Evolutionary conservation across 2,888 invertebrate genomes (phyloP).

Genomic region (Prosapia bicincta): DNA sequence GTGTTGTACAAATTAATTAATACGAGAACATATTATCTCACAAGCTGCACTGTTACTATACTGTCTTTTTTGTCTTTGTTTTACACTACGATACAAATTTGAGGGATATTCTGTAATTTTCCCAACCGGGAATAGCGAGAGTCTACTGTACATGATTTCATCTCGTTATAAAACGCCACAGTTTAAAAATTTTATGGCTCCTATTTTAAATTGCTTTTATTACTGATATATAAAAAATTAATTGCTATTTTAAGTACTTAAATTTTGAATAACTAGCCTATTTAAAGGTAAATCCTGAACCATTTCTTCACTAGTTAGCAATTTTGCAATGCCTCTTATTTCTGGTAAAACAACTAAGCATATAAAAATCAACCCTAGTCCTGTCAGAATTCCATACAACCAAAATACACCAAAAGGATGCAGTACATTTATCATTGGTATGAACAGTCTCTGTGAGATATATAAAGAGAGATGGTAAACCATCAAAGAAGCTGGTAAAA

Average conservation of each 20-base stretch:
- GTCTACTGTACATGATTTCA: too few species aligned
- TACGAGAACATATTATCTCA: too few species aligned
- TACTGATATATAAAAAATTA: too few species aligned
- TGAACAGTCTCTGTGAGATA: background rate
- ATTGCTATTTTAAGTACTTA: background rate
- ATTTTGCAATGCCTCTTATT: constrained; percentile 3
- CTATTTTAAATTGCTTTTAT: too few species aligned
- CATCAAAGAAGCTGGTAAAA: background rate
- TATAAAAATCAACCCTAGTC: background rate
- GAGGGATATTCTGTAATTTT: too few species aligned
- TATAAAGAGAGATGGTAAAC: constrained; percentile 5
- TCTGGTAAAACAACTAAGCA: constrained; percentile 3
- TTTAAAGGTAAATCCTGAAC: background rate
- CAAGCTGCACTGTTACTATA: too few species aligned
- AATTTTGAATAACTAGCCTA: background rate
- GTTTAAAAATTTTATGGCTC: too few species aligned
- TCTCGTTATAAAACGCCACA: too few species aligned
- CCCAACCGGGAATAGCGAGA: too few species aligned
- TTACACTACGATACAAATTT: too few species aligned
- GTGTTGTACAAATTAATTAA: too few species aligned
- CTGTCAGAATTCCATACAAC: constrained; percentile 8
- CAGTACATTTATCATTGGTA: constrained; percentile 6
- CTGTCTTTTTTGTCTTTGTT: too few species aligned
- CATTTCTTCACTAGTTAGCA: background rate
- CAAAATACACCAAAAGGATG: constrained; percentile 15